Evolutionary conservation across 2,797 vertebrate genomes (phyloP), one percentile per base, ranked within the genome.

Genomic region (Molothrus aeneus): DNA sequence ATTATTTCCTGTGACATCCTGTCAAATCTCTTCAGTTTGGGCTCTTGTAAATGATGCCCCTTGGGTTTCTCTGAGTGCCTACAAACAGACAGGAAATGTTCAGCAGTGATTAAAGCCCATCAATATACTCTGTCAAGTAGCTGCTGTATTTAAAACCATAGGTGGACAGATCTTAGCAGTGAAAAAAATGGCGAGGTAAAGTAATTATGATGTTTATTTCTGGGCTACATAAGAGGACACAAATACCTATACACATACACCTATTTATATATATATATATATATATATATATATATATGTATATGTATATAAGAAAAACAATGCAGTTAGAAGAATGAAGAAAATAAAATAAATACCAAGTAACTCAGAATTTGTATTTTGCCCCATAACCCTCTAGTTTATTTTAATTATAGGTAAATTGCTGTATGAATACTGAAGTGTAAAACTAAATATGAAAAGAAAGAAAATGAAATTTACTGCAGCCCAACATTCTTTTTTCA

Each of bases 1-100:
- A 90, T 94, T 96, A 92, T 96, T 96, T 77, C 73, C 82, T 80
- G 61, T 93, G 92, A 93, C 88, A 86, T 93, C 69, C 45, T 96
- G 93, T 93, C 95, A 93, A 88, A 91, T 42, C 79, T 71, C 91
- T 90, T 93, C 94, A 90, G 82, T 73, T 94, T 91, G 89, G 91
- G 31, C 87, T 96, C 61, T 57, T 71, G 81, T 93, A 95, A 92
- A 93, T 91, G 85, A 91, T 94, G 91, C 80, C 92, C 88, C 91
- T 93, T 93, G 88, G 90, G 87, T 91, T 93, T 81, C 80, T 90
- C 63, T 19, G 38, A 94, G 86, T 88, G 88, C 59, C 90, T 92
- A 66, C 82, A 79, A 93, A 92, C 31, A 95, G 92, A 63, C 77
- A 93, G 85, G 63, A 96, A 93, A 80, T 66, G 56, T 88, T 91